These are phyloP conservation scores for Coracias cyanogaster DNA, from an alignment of 2,797 vertebrate species.

Conservation along the genomic window DNA sequence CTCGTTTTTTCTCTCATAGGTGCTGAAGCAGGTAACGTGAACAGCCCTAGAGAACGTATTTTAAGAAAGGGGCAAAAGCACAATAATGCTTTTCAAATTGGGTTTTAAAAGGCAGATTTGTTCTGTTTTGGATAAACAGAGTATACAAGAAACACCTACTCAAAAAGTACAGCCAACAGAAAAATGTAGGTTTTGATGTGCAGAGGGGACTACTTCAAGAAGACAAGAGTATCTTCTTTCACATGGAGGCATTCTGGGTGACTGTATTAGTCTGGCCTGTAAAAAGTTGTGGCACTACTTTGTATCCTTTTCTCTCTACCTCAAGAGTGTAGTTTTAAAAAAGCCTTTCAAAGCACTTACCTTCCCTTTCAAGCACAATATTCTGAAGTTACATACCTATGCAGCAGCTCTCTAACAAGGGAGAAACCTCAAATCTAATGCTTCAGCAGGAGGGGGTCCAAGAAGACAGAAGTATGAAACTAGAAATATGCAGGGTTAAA, in stretches of 20 bases:
- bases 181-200: background rate
- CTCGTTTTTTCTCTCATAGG: background rate
- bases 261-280: background rate
- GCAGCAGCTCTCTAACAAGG: background rate
- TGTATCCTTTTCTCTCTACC: background rate
- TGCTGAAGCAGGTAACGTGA: background rate
- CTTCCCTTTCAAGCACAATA: background rate
- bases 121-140: background rate
- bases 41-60: background rate
- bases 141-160: background rate
- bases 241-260: background rate
- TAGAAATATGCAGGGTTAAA: fast-evolving
- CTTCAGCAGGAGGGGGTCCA: background rate
- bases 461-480: background rate
- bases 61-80: background rate
- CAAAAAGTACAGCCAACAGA: background rate
- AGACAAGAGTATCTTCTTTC: background rate
- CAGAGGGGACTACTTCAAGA: background rate
- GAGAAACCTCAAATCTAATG: background rate
- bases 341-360: background rate
- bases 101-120: background rate
- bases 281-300: background rate
- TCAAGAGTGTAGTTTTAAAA: background rate
- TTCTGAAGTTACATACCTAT: background rate
- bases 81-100: background rate